A percentile compares a stretch with the other conserved stretches of the same genome.
Evolutionary conservation across 1,140 invertebrate genomes (phyloP).

Genomic region (Drosophila parabipectinata): DNA sequence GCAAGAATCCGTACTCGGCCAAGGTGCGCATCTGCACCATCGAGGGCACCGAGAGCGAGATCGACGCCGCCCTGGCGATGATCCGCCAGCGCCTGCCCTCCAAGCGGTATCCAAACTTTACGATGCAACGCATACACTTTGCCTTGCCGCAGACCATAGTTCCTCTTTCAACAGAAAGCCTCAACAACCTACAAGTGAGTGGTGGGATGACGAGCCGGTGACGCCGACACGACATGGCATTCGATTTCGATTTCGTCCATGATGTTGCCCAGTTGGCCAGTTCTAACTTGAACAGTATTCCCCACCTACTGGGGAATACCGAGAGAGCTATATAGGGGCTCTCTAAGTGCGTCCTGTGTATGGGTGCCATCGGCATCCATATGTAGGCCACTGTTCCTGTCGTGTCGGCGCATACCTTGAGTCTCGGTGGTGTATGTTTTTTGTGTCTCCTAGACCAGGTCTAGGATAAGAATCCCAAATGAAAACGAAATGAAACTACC

Average conservation of each 20-base stretch:
- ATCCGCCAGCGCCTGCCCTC: conserved; percentile 93
- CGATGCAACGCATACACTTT: conserved; percentile 90
- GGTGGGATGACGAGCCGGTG: conserved; percentile 21
- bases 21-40: conserved; percentile 92
- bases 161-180: conserved; percentile 76
- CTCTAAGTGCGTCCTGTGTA: conserved; percentile 16
- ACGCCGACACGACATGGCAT: conserved; percentile 16
- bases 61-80: conserved; percentile 91
- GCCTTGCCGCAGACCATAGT: conserved; percentile 85
- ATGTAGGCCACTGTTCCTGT: conserved; percentile 12
- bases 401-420: conserved; percentile 15
- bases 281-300: conserved; percentile 12
- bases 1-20: conserved; percentile 89
- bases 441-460: background rate
- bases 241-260: no score
- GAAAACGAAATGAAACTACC: background rate
- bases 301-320: conserved; percentile 11
- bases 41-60: conserved; percentile 90
- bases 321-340: conserved; percentile 10
- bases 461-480: background rate
- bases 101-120: conserved; percentile 91
- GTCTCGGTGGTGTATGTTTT: background rate
- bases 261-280: conserved; percentile 1
- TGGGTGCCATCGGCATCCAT: background rate
- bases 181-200: conserved; percentile 76